Base-by-base conservation (phyloP, 2,113 vertebrate species). In the Chitala chitala region DNA sequence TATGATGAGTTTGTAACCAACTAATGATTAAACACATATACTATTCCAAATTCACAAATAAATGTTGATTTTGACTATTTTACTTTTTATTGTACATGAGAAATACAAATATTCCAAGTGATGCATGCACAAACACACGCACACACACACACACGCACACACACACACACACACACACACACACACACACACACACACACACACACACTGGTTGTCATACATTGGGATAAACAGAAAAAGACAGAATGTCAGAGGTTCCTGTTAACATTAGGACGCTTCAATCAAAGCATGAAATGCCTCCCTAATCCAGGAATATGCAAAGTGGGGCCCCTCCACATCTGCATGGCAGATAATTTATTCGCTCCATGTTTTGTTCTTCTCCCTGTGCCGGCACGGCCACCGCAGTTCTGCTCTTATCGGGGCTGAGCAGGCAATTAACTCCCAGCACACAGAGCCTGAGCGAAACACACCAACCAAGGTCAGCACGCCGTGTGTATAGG, bases 1-100 rank as follows among this genome's bases (percentile, higher is more conserved):
- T n/a, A n/a, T n/a, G n/a, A n/a, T n/a, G n/a, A n/a, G n/a, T n/a
- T n/a, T n/a, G n/a, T n/a, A n/a, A n/a, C n/a, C n/a, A n/a, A n/a
- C n/a, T n/a, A n/a, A n/a, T n/a, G n/a, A n/a, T n/a, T n/a, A n/a
- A n/a, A n/a, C n/a, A n/a, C n/a, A n/a, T n/a, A n/a, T n/a, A n/a
- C n/a, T n/a, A n/a, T n/a, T n/a, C n/a, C n/a, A n/a, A n/a, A n/a
- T n/a, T n/a, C n/a, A n/a, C n/a, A n/a, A n/a, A n/a, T n/a, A n/a
- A n/a, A n/a, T n/a, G n/a, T n/a, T n/a, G n/a, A n/a, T n/a, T n/a
- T n/a, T n/a, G n/a, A n/a, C n/a, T n/a, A n/a, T n/a, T n/a, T n/a
- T n/a, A n/a, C n/a, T 84, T 86, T 83, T 82, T 77, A 78, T 87
- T 90, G 88, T 82, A 3, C 0, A 40, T 66, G n/a, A 24, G n/a